Conservation (phyloP, 2,888 invertebrate genomes). For the Mamestra brassicae region DNA sequence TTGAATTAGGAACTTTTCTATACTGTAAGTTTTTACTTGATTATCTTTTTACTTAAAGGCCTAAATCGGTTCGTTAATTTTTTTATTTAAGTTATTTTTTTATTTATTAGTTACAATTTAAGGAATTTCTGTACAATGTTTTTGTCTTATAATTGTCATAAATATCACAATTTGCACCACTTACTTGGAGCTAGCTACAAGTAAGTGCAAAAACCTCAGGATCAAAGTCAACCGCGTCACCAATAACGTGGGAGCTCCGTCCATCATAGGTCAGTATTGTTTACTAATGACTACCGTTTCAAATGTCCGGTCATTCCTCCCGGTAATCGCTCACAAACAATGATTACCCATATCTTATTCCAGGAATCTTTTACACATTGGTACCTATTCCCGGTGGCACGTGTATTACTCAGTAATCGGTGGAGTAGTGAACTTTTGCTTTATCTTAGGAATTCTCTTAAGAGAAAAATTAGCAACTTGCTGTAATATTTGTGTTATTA, state of each 20-base stretch:
- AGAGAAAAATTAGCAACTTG: not conserved
- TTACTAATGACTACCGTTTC: slow-evolving; percentile 17
- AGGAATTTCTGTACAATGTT: no score
- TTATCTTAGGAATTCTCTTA: not conserved
- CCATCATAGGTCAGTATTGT: slow-evolving; percentile 47
- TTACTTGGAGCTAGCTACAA: no score
- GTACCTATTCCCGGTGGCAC: not conserved
- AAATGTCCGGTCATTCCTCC: slow-evolving; percentile 39
- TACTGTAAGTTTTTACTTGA: no score
- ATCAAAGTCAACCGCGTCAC: not conserved
- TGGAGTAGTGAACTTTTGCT: not conserved
- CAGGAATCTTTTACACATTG: not conserved
- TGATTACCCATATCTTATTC: slow-evolving; percentile 33
- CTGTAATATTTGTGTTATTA: no score
- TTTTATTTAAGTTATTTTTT: no score
- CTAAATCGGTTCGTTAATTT: no score
- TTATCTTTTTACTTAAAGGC: no score
- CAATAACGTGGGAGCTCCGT: not conserved
- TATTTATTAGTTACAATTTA: no score
- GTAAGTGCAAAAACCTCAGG: no score
- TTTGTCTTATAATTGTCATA: no score
- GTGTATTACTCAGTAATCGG: not conserved
- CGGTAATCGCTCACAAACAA: slow-evolving; percentile 27
- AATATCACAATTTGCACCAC: no score
- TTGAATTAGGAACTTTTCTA: no score